These are phyloP conservation scores for Australoheros facetus DNA, from an alignment of 2,797 vertebrate genomes.

Conservation along the genomic window DNA sequence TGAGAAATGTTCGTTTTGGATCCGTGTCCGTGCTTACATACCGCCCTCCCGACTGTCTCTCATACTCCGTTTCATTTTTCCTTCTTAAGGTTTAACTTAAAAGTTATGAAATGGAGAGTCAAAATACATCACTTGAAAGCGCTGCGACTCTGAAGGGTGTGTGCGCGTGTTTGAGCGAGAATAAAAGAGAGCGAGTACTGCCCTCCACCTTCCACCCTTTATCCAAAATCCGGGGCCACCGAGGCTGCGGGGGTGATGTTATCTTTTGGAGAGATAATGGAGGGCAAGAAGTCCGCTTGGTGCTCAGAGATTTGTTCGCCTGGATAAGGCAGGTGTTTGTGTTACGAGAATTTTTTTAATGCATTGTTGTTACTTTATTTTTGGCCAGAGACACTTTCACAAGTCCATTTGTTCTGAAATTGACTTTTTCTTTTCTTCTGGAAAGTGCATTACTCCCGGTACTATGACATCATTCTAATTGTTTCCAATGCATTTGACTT, in stretches of 20 bases:
- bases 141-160: conserved; percentile 47
- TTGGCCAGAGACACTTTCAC: conserved; percentile 38
- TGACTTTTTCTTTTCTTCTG: conserved; percentile 8
- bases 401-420: conserved; percentile 22
- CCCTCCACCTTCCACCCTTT: conserved; percentile 56
- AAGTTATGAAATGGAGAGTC: conserved; percentile 80
- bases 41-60: conserved; percentile 81
- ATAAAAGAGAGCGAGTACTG: background rate
- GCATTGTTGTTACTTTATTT: conserved; percentile 1
- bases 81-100: conserved; percentile 80
- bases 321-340: conserved; percentile 50
- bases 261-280: conserved; percentile 50
- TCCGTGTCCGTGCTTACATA: conserved; percentile 83
- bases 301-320: conserved; percentile 44
- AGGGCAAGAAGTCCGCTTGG: conserved; percentile 24
- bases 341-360: background rate
- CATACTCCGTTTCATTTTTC: conserved; percentile 78
- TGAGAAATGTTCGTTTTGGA: conserved; percentile 90
- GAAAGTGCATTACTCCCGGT: conserved; percentile 26
- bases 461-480: conserved; percentile 49
- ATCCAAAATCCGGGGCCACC: conserved; percentile 40
- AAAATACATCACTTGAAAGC: conserved; percentile 77
- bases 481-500: conserved; percentile 44
- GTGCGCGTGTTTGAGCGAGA: background rate
- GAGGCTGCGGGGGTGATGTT: conserved; percentile 54